phyloP scores from a whole-genome alignment of 2,888 invertebrate genomes.

The Bembecia ichneumoniformis region DNA sequence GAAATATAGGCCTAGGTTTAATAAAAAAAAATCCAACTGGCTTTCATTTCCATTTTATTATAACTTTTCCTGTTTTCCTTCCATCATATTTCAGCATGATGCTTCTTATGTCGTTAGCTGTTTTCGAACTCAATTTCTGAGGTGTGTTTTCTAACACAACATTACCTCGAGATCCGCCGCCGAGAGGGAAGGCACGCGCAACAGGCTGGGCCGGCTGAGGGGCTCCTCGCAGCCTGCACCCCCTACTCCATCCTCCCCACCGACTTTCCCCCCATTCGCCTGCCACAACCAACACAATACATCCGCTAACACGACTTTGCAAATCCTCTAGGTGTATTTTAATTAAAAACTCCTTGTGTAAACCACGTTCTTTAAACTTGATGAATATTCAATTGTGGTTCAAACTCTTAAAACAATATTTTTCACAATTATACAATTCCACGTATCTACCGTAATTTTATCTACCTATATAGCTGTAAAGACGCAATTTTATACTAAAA shows the following conservation, averaged over 20 bases:
- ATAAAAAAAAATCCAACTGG: no score
- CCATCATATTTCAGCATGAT: neutral
- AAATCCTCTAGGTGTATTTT: conserved; percentile 16
- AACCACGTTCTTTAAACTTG: neutral
- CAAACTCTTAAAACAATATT: no score
- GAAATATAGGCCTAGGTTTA: no score
- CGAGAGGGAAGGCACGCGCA: conserved; percentile 74
- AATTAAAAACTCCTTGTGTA: conserved; percentile 4
- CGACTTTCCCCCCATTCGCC: conserved; percentile 46
- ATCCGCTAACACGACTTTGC: conserved; percentile 15
- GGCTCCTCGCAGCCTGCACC: conserved; percentile 46
- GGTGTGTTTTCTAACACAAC: conserved; percentile 1
- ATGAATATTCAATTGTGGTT: no score
- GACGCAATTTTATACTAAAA: no score
- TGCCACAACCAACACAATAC: conserved; percentile 18
- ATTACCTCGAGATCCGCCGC: conserved; percentile 72
- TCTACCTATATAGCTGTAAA: no score
- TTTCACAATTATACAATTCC: no score
- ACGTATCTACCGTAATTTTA: no score
- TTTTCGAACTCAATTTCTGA: neutral
- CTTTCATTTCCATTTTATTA: neutral
- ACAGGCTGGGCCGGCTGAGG: conserved; percentile 68
- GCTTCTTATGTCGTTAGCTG: neutral
- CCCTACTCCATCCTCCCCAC: conserved; percentile 31
- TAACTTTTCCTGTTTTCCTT: neutral